phyloP scores from a whole-genome alignment of 1,140 invertebrate species.

The Thereuonema tuberculata region DNA sequence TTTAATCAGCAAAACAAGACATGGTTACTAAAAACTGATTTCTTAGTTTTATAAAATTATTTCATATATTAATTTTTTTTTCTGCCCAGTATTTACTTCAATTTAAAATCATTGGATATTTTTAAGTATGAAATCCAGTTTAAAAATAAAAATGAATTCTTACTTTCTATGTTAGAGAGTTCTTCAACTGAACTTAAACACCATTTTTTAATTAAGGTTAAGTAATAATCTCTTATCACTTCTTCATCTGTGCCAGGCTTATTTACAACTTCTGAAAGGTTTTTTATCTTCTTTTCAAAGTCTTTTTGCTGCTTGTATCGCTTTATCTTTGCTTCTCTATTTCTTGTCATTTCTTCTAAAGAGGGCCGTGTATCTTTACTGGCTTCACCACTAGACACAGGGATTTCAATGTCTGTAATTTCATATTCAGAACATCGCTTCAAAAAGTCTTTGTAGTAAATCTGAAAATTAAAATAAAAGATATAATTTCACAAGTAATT shows the following conservation, averaged over 20 bases:
- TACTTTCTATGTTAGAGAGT: conserved; percentile 39
- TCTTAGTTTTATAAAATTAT: too few relatives aligned
- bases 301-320: conserved; percentile 65
- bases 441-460: conserved; percentile 75
- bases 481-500: too few relatives aligned
- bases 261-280: conserved; percentile 40
- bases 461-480: too few relatives aligned
- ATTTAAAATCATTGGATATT: too few relatives aligned
- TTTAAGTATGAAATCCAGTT: too few relatives aligned
- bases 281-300: conserved; percentile 50
- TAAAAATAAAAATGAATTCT: too few relatives aligned
- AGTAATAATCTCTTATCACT: conserved; percentile 63
- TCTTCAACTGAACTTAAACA: conserved; percentile 62
- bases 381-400: too few relatives aligned
- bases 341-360: conserved; percentile 22
- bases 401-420: conserved; percentile 46
- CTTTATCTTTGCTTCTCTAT: conserved; percentile 58
- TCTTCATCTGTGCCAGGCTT: conserved; percentile 50
- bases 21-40: too few relatives aligned
- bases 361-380: conserved; percentile 11
- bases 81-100: too few relatives aligned
- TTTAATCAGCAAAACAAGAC: too few relatives aligned
- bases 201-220: conserved; percentile 60
- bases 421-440: conserved; percentile 62
- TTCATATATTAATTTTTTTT: too few relatives aligned